phyloP scores from a whole-genome alignment of 2,113 vertebrate species.

The Scolopax mira region DNA sequence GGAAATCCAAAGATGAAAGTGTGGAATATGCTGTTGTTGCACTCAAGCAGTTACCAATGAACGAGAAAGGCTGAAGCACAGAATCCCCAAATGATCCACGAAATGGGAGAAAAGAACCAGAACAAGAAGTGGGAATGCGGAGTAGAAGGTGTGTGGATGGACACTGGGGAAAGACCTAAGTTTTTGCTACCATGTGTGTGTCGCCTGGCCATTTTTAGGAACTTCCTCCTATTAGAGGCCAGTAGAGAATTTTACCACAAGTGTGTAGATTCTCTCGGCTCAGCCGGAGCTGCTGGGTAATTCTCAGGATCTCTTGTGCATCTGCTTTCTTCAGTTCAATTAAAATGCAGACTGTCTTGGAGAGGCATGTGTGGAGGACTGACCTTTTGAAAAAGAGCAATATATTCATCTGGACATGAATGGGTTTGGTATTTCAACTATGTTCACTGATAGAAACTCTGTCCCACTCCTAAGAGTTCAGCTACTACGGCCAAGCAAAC shows the following conservation, averaged over 20 bases:
- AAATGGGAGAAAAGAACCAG: not conserved
- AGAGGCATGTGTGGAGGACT: not conserved
- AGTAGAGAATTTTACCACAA: not conserved
- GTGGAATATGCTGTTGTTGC: slow-evolving; percentile 55
- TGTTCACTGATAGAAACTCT: not conserved
- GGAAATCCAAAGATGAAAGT: not conserved
- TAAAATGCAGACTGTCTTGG: not conserved
- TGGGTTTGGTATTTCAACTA: not conserved
- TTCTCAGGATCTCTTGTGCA: not conserved
- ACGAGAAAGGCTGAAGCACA: not conserved
- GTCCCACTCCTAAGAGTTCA: not conserved
- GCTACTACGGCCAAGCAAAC: not conserved
- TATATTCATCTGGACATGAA: accelerated
- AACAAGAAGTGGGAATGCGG: not conserved
- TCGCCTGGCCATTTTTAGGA: not conserved
- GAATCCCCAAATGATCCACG: not conserved
- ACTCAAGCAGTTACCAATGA: not conserved
- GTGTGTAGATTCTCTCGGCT: not conserved
- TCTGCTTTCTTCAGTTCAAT: not conserved
- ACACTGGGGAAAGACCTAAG: not conserved
- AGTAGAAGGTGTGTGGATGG: not conserved
- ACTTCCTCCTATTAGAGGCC: not conserved
- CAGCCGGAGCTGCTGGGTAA: not conserved
- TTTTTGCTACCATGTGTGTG: not conserved
- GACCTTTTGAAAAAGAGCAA: not conserved